Evolutionary conservation across 2,888 invertebrate genomes (phyloP).

Genomic region (Caenorhabditis sp.): DNA sequence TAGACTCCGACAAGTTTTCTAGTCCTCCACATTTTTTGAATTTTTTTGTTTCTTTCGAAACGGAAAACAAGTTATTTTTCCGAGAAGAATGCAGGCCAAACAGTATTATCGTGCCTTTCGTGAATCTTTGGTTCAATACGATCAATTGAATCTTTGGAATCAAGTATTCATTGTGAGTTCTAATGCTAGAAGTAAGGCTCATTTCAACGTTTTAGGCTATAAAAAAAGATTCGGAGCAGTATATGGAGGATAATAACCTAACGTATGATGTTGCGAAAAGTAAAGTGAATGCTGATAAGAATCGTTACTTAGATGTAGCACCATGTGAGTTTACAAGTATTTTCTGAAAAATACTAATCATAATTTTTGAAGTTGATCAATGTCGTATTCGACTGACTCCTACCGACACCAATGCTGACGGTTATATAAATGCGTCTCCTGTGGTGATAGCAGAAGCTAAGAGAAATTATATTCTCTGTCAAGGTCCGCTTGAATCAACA

Average conservation of each 20-base stretch:
- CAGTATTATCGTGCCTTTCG: background rate
- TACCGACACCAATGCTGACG: conserved; percentile 11
- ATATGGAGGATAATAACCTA: background rate
- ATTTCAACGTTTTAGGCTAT: background rate
- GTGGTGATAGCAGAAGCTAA: conserved; percentile 47
- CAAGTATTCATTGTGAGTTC: background rate
- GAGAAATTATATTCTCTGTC: conserved; percentile 63
- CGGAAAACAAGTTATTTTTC: background rate
- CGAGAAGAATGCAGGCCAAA: background rate
- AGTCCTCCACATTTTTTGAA: background rate
- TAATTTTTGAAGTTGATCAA: conserved; percentile 59
- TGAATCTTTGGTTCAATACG: background rate
- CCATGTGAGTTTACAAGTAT: conserved; percentile 57
- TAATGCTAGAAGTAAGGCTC: background rate
- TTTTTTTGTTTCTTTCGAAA: background rate
- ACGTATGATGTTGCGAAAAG: background rate
- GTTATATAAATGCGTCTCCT: conserved; percentile 68
- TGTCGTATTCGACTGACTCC: conserved; percentile 50
- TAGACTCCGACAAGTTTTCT: background rate
- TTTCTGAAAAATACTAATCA: too few relatives aligned
- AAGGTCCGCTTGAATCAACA: conserved; percentile 65
- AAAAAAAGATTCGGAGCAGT: background rate
- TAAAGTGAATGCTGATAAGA: conserved; percentile 59
- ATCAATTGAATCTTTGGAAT: background rate
- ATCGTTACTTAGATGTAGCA: conserved; percentile 62